Evolutionary conservation across 2,888 invertebrate species (phyloP), one percentile per base, ranked within the genome.

Genomic region (Plemyria rubiginata): DNA sequence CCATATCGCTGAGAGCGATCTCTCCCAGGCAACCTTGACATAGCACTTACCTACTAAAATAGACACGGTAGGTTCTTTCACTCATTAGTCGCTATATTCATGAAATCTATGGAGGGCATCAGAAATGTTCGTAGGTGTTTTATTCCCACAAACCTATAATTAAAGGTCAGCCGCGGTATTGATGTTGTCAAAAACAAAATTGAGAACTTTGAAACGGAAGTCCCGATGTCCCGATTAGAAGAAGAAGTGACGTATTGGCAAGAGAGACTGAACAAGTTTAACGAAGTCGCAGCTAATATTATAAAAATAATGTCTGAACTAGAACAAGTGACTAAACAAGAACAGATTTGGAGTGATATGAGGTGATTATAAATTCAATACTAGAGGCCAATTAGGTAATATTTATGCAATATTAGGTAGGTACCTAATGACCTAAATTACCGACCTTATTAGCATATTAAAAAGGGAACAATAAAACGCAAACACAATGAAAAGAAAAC

Each of bases 221-320:
- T 68, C 0, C 73, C 81, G 0, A 55, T 80, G 0, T 16, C 66
- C 2, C 75, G 77, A 0, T 54, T 90, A 0, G 69, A 78, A 16
- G 70, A 79, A 7, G 89, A 90, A 58, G 73, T 75, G 0, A 53
- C 46, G 0, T 82, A 80, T 65, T 89, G 88, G 87, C 64, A 68
- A 32, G 62, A 54, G 4, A 80, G 70, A 36, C 41, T 85, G 4
- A 28, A 56, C 0, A 84, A 86, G 0, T 86, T 86, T 45, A 66
- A 75, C 1, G 65, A 72, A 28, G 81, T 88, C n/a, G 73, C 79
- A 0, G 53, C 68, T 0, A 74, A 73, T 0, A 51, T 90, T 0
- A 62, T 61, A 0, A 76, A 73, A 54, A 62, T 88, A 0, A 78
- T 80, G 38, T 58, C 51, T 0, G 80, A 80, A 41, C 75, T 80